phyloP scores from a whole-genome alignment of 37 sponge, comb jelly and placozoan genomes.

The Tethya wilhelma region DNA sequence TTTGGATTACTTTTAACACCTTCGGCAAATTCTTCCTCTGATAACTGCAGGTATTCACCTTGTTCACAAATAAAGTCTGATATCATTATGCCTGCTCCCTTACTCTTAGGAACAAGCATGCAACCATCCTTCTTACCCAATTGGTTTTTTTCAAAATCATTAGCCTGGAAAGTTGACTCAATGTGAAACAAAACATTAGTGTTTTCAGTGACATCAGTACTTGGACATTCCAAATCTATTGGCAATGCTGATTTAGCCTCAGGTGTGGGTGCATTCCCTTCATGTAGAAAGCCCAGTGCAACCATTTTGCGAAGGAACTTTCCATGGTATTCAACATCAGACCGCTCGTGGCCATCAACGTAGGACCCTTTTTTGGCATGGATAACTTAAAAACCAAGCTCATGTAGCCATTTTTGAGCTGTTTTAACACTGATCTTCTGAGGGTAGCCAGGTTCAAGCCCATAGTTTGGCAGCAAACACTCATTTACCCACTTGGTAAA shows the following conservation, averaged over 20 bases:
- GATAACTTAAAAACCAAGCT: too few relatives aligned
- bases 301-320: slow-evolving; percentile 15
- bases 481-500: too few relatives aligned
- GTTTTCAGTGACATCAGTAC: neutral
- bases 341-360: too few relatives aligned
- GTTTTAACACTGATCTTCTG: too few relatives aligned
- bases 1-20: neutral
- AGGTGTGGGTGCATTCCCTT: too few relatives aligned
- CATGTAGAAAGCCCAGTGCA: slow-evolving; percentile 19
- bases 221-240: neutral
- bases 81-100: slow-evolving; percentile 10
- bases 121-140: neutral
- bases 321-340: too few relatives aligned
- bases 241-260: neutral
- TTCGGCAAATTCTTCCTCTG: neutral
- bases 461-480: too few relatives aligned
- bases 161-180: slow-evolving; percentile 5
- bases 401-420: too few relatives aligned
- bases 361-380: too few relatives aligned
- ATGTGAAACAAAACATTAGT: neutral
- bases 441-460: too few relatives aligned
- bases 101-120: too few relatives aligned
- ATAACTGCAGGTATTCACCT: slow-evolving; percentile 12
- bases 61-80: slow-evolving; percentile 16
- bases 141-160: neutral